phyloP scores from a whole-genome alignment of 2,113 vertebrate species.

The Gallinago paraguaiae region DNA sequence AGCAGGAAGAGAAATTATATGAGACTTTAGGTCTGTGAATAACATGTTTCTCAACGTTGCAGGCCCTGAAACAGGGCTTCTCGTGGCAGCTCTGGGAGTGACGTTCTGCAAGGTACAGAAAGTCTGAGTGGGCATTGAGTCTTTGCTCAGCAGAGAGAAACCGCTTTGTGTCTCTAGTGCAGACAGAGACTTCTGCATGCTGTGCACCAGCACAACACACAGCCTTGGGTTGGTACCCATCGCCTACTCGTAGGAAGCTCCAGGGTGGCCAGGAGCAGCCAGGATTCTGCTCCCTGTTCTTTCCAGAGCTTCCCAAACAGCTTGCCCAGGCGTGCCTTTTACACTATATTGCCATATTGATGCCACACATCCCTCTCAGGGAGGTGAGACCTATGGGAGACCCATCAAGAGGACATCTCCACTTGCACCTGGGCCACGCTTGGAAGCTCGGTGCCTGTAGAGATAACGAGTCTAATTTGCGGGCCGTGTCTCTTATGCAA shows the following conservation, averaged over 20 bases:
- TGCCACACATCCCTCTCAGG: neutral
- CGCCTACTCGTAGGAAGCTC: neutral
- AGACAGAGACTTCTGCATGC: neutral
- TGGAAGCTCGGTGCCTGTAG: neutral
- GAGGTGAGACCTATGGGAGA: neutral
- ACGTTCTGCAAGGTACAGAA: neutral
- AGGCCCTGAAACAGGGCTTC: neutral
- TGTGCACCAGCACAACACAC: neutral
- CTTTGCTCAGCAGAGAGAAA: neutral
- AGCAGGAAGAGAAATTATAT: neutral
- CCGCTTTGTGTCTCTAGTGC: fast-evolving
- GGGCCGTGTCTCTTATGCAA: neutral
- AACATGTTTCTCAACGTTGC: neutral
- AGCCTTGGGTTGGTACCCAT: neutral
- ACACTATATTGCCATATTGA: neutral
- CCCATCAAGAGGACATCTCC: neutral
- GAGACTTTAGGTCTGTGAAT: neutral
- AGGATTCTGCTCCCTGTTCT: neutral
- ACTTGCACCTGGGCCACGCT: neutral
- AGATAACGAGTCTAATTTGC: neutral
- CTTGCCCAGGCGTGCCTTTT: neutral
- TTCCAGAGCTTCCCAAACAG: neutral
- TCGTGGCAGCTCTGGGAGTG: neutral
- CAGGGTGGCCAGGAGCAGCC: neutral
- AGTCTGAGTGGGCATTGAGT: neutral